Evolutionary conservation across 2,113 vertebrate species (phyloP).

Genomic region (Sylvia atricapilla): DNA sequence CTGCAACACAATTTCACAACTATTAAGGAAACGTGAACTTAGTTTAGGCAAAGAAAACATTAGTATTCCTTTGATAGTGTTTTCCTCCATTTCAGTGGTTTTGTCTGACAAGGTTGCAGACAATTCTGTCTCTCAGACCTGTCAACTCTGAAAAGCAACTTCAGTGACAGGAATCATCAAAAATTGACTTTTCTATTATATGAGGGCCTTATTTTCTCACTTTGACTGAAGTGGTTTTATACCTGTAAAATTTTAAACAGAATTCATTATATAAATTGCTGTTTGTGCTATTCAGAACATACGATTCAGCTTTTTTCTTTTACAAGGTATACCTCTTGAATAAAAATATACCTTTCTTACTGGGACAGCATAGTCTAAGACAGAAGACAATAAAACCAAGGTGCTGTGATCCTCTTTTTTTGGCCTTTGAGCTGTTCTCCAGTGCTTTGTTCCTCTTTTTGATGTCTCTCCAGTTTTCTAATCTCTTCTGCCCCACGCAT

Average conservation of each 20-base stretch:
- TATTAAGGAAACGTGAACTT: not conserved
- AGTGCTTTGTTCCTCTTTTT: not conserved
- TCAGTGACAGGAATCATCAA: not conserved
- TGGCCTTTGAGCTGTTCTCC: not conserved
- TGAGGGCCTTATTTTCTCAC: not conserved
- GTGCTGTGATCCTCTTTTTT: not conserved
- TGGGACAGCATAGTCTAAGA: not conserved
- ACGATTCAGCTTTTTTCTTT: not conserved
- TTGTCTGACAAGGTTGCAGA: slow-evolving; percentile 2
- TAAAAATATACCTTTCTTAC: not conserved
- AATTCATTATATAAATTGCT: not conserved
- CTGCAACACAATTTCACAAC: not conserved
- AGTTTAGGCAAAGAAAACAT: not conserved
- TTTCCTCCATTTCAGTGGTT: not conserved
- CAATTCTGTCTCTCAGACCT: not conserved
- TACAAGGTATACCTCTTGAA: not conserved
- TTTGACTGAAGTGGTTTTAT: not conserved
- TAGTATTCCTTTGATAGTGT: not conserved
- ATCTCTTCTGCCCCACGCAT: not conserved
- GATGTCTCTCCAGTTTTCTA: not conserved
- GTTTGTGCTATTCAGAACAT: not conserved
- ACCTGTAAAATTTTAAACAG: not conserved
- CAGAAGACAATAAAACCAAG: not conserved
- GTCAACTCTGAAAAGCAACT: not conserved
- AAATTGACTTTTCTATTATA: not conserved